These are phyloP conservation scores for Catalaphyllia jardinei DNA, from an alignment of 64 coral and sea anemone genomes.

Conservation along the genomic window DNA sequence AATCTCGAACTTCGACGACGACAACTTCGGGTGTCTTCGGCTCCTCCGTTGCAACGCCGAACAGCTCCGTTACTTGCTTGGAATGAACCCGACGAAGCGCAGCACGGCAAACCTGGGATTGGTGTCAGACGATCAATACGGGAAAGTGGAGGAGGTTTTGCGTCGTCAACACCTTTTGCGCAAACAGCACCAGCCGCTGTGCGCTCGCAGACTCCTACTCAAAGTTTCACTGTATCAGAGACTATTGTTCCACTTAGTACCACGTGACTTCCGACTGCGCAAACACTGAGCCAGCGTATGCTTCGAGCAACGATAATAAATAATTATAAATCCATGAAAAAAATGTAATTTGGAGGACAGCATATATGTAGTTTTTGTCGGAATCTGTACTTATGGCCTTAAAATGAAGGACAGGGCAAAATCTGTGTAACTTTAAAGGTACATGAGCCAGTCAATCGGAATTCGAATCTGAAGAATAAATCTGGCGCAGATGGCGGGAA, in stretches of 20 bases:
- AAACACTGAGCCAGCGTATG: not conserved
- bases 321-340: too few relatives aligned
- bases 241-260: slow-evolving; percentile 54
- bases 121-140: slow-evolving; percentile 13
- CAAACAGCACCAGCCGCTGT: slow-evolving; percentile 14
- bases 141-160: not conserved
- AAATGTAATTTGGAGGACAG: too few relatives aligned
- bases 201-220: not conserved
- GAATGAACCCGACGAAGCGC: slow-evolving; percentile 57
- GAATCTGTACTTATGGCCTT: too few relatives aligned
- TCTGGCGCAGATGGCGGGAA: too few relatives aligned
- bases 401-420: too few relatives aligned
- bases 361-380: too few relatives aligned
- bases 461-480: too few relatives aligned
- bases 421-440: too few relatives aligned
- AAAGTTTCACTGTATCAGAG: slow-evolving; percentile 58
- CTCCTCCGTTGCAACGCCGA: slow-evolving; percentile 45
- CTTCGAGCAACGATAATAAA: not conserved
- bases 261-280: not conserved
- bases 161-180: slow-evolving; percentile 5
- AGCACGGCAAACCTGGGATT: slow-evolving; percentile 45
- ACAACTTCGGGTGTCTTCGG: slow-evolving; percentile 61
- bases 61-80: slow-evolving; percentile 64
- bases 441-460: too few relatives aligned
- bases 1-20: slow-evolving; percentile 59